Evolutionary conservation across 2,797 vertebrate species (phyloP).

Genomic region (Cyprinodon diabolis): DNA sequence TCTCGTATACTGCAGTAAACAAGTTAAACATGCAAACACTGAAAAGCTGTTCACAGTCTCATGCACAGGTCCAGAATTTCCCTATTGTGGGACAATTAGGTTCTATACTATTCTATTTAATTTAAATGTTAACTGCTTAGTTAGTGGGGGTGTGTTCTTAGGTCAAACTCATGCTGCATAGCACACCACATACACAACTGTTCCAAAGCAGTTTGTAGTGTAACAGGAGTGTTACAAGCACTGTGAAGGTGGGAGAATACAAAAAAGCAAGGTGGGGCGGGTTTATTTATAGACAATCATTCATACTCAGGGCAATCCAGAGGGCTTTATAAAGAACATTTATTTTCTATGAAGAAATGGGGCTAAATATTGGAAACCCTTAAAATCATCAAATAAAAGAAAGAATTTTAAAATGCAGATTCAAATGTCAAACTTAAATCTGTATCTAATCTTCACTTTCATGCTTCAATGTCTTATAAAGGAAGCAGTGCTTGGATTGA

Average conservation of each 20-base stretch:
- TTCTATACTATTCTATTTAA: too few species aligned
- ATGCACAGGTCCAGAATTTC: neutral
- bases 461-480: too few species aligned
- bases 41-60: neutral
- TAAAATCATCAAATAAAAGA: too few species aligned
- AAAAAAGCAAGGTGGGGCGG: neutral
- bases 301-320: neutral
- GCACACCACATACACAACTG: neutral
- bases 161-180: neutral
- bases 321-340: neutral
- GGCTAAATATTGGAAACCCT: too few species aligned
- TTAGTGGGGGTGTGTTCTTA: neutral
- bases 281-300: neutral
- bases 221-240: neutral
- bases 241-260: neutral
- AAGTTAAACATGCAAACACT: neutral
- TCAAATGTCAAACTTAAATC: too few species aligned
- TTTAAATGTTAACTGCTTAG: neutral
- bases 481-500: too few species aligned
- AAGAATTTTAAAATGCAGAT: too few species aligned
- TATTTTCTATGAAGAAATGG: too few species aligned
- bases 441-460: too few species aligned
- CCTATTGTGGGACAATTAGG: too few species aligned
- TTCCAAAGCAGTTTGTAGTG: neutral
- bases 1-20: neutral